phyloP scores from a whole-genome alignment of 2,888 invertebrate species.

The Monochamus alternatus region DNA sequence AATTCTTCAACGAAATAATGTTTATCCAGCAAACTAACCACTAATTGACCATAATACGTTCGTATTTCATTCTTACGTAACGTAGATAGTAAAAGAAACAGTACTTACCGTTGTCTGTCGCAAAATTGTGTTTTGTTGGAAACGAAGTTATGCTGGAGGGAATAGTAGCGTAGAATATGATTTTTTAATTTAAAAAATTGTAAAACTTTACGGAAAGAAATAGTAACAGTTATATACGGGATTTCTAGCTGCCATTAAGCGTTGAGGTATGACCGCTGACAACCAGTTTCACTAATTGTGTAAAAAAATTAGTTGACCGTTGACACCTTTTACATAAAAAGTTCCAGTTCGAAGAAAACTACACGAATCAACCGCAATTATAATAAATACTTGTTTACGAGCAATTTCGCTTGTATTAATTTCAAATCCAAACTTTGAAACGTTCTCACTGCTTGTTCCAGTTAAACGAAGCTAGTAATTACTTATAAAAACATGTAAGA shows the following conservation, averaged over 20 bases:
- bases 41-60: constrained; percentile 2
- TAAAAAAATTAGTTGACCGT: neutral
- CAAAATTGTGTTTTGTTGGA: constrained; percentile 17
- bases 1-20: neutral
- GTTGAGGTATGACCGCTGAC: neutral
- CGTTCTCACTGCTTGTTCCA: too few relatives aligned
- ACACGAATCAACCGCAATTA: neutral
- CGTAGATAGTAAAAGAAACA: neutral
- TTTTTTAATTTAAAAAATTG: too few relatives aligned
- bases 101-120: constrained; percentile 19
- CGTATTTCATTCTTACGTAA: neutral
- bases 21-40: constrained; percentile 3
- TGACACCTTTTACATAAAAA: neutral
- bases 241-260: neutral
- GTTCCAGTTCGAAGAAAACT: neutral
- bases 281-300: neutral
- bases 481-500: too few relatives aligned
- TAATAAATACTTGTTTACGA: neutral
- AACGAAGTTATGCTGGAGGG: neutral
- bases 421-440: neutral
- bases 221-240: neutral
- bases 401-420: neutral
- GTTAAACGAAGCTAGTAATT: too few relatives aligned
- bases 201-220: too few relatives aligned
- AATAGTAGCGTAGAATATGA: too few relatives aligned